Percentiles rank a stretch among this genome's conserved stretches.
Conservation (phyloP, 2,113 vertebrate genomes). For the Chaetodon trifascialis region DNA sequence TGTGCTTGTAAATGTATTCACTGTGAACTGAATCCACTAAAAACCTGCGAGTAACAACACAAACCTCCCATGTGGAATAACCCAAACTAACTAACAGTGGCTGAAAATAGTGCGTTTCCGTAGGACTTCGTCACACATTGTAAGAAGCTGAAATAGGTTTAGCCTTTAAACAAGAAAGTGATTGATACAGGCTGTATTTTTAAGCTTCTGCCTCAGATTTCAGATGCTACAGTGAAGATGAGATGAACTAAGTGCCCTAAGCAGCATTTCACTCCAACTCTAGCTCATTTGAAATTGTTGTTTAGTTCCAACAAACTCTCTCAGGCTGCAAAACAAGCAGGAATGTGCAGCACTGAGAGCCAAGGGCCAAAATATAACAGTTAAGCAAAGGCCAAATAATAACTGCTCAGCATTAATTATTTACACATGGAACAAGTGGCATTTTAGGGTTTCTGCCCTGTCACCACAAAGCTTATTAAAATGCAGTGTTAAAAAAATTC, state of each 20-base stretch:
- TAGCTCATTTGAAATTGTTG: slow-evolving; percentile 15
- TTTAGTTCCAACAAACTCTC: slow-evolving; percentile 23
- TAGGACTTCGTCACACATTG: background rate
- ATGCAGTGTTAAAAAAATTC: slow-evolving; percentile 3
- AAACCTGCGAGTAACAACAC: no score
- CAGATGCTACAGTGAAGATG: background rate
- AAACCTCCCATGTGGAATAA: no score
- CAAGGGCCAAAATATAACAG: slow-evolving; percentile 42
- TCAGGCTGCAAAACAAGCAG: slow-evolving; percentile 29
- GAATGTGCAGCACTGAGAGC: slow-evolving; percentile 20
- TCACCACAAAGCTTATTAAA: slow-evolving; percentile 44
- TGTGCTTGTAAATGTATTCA: no score
- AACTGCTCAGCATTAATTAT: slow-evolving; percentile 62
- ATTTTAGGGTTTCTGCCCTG: slow-evolving; percentile 47
- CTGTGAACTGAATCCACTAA: no score
- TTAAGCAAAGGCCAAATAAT: slow-evolving; percentile 56
- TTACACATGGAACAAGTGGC: slow-evolving; percentile 44
- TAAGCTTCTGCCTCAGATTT: background rate
- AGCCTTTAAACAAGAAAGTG: background rate
- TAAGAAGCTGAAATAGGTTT: background rate
- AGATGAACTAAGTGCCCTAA: background rate
- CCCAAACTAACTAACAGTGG: no score
- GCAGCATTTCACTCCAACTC: background rate
- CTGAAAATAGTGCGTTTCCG: no score
- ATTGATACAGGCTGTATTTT: background rate